A percentile compares a stretch with the other conserved stretches of the same genome.
Evolutionary conservation across 2,888 invertebrate genomes (phyloP).

Genomic region (Catocala sponsa): DNA sequence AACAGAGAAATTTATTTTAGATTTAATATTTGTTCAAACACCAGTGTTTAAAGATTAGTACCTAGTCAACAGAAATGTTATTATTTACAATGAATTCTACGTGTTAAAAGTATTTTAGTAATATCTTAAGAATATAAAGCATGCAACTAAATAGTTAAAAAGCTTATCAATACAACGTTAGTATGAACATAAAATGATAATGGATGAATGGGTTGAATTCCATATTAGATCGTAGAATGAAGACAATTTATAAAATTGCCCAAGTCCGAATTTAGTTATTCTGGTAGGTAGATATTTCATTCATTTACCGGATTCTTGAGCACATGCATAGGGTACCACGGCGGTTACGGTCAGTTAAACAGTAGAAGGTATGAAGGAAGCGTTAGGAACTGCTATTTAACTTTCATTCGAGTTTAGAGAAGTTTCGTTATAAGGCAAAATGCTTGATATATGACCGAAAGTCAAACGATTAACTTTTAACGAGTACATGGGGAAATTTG

Average conservation of each 20-base stretch:
- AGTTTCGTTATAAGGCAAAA: too few relatives aligned
- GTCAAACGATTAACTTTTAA: background rate
- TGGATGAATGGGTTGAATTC: background rate
- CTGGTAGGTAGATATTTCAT: too few relatives aligned
- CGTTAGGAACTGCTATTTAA: too few relatives aligned
- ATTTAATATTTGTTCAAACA: conserved; percentile 14
- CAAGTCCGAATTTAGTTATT: too few relatives aligned
- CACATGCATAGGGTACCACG: too few relatives aligned
- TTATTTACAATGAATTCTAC: conserved; percentile 31
- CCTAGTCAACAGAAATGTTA: conserved; percentile 20
- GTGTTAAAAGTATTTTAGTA: background rate
- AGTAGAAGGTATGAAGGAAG: too few relatives aligned
- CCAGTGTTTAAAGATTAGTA: conserved; percentile 12
- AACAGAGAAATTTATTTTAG: conserved; percentile 50
- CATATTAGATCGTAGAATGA: too few relatives aligned
- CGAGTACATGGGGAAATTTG: background rate
- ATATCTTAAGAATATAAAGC: conserved; percentile 17
- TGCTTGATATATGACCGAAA: background rate
- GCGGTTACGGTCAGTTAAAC: too few relatives aligned
- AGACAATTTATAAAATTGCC: too few relatives aligned
- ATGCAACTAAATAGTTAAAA: conserved; percentile 31
- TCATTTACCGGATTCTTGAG: too few relatives aligned
- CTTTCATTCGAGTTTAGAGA: too few relatives aligned
- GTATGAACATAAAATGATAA: background rate
- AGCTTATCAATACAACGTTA: conserved; percentile 11